A percentile compares a stretch with the other conserved stretches of the same genome.
Conservation (phyloP, 2,888 invertebrate species). For the Mamestra brassicae region DNA sequence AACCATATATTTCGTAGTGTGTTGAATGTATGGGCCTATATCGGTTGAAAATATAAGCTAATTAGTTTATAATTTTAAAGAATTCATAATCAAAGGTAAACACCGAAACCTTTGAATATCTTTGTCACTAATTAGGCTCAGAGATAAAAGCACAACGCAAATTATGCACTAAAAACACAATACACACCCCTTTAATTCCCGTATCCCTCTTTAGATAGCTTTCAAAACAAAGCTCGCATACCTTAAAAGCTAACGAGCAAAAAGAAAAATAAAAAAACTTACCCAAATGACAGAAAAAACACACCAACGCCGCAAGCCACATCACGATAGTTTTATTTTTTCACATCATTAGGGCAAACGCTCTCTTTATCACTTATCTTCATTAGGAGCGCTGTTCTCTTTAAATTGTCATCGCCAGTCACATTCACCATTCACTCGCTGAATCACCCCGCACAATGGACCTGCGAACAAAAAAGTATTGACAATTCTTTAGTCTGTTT, state of each 20-base stretch:
- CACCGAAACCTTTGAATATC: not conserved
- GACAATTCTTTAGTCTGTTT: constrained; percentile 23
- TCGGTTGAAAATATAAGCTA: not conserved
- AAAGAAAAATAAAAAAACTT: constrained; percentile 65
- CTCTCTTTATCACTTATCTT: constrained; percentile 70
- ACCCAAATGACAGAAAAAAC: constrained; percentile 84
- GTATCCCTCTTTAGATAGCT: not conserved
- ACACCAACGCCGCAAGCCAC: constrained; percentile 84
- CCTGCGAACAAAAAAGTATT: constrained; percentile 62
- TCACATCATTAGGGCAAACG: constrained; percentile 83
- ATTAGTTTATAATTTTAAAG: not conserved
- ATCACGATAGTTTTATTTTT: constrained; percentile 80
- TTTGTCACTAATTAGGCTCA: not conserved
- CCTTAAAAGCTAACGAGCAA: constrained; percentile 42
- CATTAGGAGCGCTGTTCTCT: constrained; percentile 61
- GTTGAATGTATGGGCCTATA: not conserved
- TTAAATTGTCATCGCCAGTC: constrained; percentile 59
- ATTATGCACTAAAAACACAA: not conserved
- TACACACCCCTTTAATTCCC: not conserved
- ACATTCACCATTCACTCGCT: constrained; percentile 51
- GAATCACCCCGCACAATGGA: constrained; percentile 42
- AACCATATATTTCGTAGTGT: too few species aligned
- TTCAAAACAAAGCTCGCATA: constrained; percentile 22
- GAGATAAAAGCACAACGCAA: not conserved
- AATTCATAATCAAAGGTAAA: not conserved